These are phyloP conservation scores for Entomobrya multifasciata DNA, from an alignment of 2,888 invertebrate genomes.

Conservation along the genomic window DNA sequence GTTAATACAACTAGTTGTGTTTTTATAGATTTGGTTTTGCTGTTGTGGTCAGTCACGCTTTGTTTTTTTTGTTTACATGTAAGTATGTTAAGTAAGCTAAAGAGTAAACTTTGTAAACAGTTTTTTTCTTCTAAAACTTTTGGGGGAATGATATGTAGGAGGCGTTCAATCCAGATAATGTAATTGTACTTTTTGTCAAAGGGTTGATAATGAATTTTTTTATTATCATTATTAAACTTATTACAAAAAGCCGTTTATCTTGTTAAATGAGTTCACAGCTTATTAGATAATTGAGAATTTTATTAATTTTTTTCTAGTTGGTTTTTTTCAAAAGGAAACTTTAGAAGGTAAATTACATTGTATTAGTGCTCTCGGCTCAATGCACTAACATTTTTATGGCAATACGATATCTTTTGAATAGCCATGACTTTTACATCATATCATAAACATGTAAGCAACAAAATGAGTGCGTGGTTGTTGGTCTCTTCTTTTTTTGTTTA, in stretches of 20 bases:
- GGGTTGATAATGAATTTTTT: slow-evolving; percentile 17
- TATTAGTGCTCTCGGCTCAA: too few species aligned
- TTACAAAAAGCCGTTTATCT: slow-evolving; percentile 16
- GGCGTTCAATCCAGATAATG: slow-evolving; percentile 8
- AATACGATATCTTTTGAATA: background rate
- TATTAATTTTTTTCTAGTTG: background rate
- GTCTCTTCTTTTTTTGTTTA: slow-evolving; percentile 1
- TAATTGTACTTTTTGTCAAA: slow-evolving; percentile 14
- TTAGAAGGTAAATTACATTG: background rate
- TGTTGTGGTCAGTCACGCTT: slow-evolving; percentile 35
- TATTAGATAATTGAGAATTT: slow-evolving; percentile 1
- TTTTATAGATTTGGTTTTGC: slow-evolving; percentile 28
- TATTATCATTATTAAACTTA: background rate
- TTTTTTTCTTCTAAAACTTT: background rate
- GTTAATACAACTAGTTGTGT: slow-evolving; percentile 36
- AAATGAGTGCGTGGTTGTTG: background rate
- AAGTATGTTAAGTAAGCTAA: background rate
- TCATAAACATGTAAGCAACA: too few species aligned
- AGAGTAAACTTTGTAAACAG: background rate
- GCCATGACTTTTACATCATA: too few species aligned
- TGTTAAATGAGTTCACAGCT: slow-evolving; percentile 22
- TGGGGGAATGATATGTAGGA: background rate
- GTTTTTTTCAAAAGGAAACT: too few species aligned
- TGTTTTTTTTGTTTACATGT: slow-evolving; percentile 16
- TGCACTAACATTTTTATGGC: background rate